Evolutionary conservation across 2,113 vertebrate genomes (phyloP).

Genomic region (Cacatua alba): DNA sequence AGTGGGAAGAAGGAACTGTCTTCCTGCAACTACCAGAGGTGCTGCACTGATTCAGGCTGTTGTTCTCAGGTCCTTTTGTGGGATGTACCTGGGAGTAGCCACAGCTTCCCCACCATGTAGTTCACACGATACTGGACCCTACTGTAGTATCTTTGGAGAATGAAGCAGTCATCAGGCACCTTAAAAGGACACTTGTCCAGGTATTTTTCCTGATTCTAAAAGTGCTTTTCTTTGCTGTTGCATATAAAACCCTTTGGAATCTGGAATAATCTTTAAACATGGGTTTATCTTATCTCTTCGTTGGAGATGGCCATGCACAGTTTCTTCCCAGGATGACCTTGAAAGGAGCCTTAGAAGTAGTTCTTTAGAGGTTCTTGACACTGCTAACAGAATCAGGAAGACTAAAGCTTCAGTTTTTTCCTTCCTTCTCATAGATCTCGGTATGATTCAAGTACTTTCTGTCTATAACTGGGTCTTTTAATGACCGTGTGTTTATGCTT

Average conservation of each 20-base stretch:
- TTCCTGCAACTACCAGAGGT: conserved; percentile 30
- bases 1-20: background rate
- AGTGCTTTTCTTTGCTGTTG: background rate
- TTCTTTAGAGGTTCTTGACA: background rate
- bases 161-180: conserved; percentile 45
- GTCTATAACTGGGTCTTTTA: background rate
- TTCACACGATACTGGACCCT: conserved; percentile 25
- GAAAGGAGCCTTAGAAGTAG: background rate
- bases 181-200: conserved; percentile 57
- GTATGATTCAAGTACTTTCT: background rate
- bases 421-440: background rate
- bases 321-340: background rate
- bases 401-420: background rate
- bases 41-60: conserved; percentile 53
- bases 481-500: background rate
- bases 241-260: background rate
- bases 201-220: conserved; percentile 43
- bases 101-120: conserved; percentile 45
- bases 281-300: background rate
- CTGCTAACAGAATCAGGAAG: background rate
- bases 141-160: conserved; percentile 56
- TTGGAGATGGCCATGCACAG: background rate
- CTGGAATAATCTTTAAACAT: background rate
- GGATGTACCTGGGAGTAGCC: conserved; percentile 50
- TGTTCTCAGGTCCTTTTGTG: conserved; percentile 52